A percentile compares a stretch with the other conserved stretches of the same genome.
Evolutionary conservation across 2,888 invertebrate species (phyloP).

Genomic region (Merodon equestris): DNA sequence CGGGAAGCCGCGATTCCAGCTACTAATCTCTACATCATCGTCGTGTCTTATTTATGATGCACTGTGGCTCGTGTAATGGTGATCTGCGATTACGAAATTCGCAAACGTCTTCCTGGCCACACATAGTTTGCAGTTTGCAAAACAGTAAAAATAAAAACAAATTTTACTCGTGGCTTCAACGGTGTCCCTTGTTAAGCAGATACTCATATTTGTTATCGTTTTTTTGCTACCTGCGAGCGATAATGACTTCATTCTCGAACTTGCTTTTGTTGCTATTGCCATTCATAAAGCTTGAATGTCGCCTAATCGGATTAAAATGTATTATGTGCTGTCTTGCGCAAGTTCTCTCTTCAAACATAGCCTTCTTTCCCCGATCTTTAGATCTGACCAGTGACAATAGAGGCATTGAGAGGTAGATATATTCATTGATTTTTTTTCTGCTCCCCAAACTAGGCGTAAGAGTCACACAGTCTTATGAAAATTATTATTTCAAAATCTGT

Average conservation of each 20-base stretch:
- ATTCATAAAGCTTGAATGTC: constrained; percentile 64
- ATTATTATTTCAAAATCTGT: constrained; percentile 24
- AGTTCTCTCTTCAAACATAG: constrained; percentile 15
- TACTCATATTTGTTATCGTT: constrained; percentile 50
- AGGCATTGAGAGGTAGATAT: constrained; percentile 4
- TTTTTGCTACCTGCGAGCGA: constrained; percentile 39
- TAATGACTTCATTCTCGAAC: constrained; percentile 64
- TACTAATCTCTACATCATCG: constrained; percentile 54
- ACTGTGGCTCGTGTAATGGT: constrained; percentile 59
- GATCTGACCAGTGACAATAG: constrained; percentile 23
- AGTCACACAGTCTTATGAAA: neutral
- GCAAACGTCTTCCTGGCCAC: constrained; percentile 60
- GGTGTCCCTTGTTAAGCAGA: too few species aligned
- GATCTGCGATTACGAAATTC: constrained; percentile 61
- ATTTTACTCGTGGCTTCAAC: neutral
- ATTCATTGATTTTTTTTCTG: constrained; percentile 45
- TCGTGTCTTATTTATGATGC: constrained; percentile 64
- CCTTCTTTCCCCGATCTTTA: neutral
- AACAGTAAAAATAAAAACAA: neutral
- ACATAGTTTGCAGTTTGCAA: constrained; percentile 31
- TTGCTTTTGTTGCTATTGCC: constrained; percentile 44
- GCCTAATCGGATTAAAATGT: constrained; percentile 66
- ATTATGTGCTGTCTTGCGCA: constrained; percentile 57
- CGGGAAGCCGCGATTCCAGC: constrained; percentile 23
- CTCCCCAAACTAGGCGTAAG: neutral